A percentile compares a stretch with the other conserved stretches of the same genome.
These are phyloP conservation scores for Sturnira hondurensis DNA, from an alignment of 2,113 vertebrate species.

Conservation along the genomic window DNA sequence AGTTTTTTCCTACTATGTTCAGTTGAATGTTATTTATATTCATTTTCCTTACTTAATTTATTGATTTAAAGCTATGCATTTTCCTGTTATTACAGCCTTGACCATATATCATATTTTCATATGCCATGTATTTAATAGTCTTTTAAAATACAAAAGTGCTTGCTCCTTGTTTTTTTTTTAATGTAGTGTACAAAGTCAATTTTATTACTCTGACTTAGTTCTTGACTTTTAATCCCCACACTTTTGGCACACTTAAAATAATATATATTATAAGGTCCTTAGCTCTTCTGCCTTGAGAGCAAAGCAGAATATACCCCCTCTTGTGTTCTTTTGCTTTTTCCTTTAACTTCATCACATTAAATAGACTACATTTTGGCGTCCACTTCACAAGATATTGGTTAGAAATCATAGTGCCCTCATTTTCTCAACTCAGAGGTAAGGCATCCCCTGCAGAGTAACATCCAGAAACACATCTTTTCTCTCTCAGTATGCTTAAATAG, in stretches of 20 bases:
- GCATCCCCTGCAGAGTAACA: background rate
- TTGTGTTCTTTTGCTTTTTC: background rate
- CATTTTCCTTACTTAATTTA: background rate
- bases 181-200: background rate
- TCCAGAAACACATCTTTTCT: conserved; percentile 48
- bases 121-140: background rate
- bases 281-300: background rate
- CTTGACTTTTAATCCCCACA: background rate
- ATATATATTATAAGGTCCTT: background rate
- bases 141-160: background rate
- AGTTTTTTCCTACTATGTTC: background rate
- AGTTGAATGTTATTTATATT: background rate
- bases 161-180: background rate
- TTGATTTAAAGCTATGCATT: background rate
- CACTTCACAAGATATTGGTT: background rate
- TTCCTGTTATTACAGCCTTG: background rate
- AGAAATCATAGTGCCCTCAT: background rate
- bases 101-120: background rate
- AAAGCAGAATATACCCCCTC: background rate
- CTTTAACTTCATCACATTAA: background rate
- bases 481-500: conserved; percentile 52
- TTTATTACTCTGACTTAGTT: background rate
- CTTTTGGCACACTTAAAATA: background rate
- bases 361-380: background rate
- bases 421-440: background rate